phyloP scores from a whole-genome alignment of 92 coral and sea anemone genomes.

The Bergia puertoricense region DNA sequence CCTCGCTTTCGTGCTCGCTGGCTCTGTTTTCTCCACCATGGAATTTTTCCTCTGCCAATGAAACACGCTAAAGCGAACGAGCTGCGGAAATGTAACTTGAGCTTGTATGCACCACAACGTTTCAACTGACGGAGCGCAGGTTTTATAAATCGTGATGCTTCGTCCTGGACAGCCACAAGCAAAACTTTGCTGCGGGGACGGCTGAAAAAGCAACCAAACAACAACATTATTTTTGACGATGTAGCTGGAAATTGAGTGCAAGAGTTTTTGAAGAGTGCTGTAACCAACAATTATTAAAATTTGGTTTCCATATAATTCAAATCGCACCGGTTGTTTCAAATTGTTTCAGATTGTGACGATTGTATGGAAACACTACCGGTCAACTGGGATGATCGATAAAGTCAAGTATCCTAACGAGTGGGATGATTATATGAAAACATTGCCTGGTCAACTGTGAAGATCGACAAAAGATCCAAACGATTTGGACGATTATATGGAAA shows the following conservation, averaged over 20 bases:
- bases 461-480: no score
- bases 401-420: no score
- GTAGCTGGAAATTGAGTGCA: background rate
- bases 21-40: slow-evolving; percentile 40
- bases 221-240: background rate
- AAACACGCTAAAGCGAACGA: slow-evolving; percentile 29
- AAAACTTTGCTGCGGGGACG: slow-evolving; percentile 38
- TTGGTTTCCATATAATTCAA: no score
- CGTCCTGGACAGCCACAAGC: slow-evolving; percentile 36
- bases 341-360: no score
- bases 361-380: no score
- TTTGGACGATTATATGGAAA: no score
- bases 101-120: slow-evolving; percentile 23
- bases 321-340: no score
- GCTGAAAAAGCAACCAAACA: background rate
- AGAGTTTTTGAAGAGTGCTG: background rate
- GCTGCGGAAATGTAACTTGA: background rate
- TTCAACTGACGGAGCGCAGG: slow-evolving; percentile 20
- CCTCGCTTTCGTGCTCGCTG: slow-evolving; percentile 2
- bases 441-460: no score
- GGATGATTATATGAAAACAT: no score
- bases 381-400: no score
- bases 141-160: slow-evolving; percentile 25
- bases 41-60: slow-evolving; percentile 23
- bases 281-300: no score